Evolutionary conservation across 2,113 vertebrate species (phyloP), one percentile per base, ranked within the genome.

Genomic region (Serilophus lunatus): DNA sequence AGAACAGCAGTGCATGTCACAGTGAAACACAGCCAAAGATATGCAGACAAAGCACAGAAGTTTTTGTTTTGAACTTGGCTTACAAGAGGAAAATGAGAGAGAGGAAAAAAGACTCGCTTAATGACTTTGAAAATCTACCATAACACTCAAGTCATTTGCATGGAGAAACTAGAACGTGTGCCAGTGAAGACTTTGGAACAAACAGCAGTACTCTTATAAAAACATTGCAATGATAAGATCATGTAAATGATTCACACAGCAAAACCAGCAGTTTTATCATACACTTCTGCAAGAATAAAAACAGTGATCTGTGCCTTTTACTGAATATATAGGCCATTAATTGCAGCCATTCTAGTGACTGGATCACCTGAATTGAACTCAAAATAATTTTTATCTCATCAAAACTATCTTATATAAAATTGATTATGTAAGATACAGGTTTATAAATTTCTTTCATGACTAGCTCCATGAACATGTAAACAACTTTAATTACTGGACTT

Each of bases 1-100:
- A 98, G 98, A 99, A 98, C 98, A 98, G 98, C 98, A 98, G 98
- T 98, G 98, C 98, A 98, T 98, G 98, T 98, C 98, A 98, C 97
- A 94, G 53, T 97, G 98, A 99, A 98, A 97, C 95, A 80, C 98
- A 98, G 98, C 98, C 98, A 99, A 98, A 98, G 97, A 98, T 94
- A 96, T 45, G 92, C 98, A 98, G 97, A 98, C 98, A 98, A 98
- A 98, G 98, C 98, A 97, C 90, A 96, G 96, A 98, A 98, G 98
- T 98, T 98, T 98, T 98, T 98, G 97, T 97, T 98, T 92, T 68
- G 84, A 88, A 97, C 96, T 98, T 98, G 97, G 97, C 97, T 97
- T 97, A 91, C 50, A 54, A 61, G 86, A 80, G 54, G 92, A 91
- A 95, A 96, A 96, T 79, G 56, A 82, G 51, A 90, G 95, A 87